phyloP scores from a whole-genome alignment of 2,113 vertebrate genomes.

The Sclerurus mexicanus region DNA sequence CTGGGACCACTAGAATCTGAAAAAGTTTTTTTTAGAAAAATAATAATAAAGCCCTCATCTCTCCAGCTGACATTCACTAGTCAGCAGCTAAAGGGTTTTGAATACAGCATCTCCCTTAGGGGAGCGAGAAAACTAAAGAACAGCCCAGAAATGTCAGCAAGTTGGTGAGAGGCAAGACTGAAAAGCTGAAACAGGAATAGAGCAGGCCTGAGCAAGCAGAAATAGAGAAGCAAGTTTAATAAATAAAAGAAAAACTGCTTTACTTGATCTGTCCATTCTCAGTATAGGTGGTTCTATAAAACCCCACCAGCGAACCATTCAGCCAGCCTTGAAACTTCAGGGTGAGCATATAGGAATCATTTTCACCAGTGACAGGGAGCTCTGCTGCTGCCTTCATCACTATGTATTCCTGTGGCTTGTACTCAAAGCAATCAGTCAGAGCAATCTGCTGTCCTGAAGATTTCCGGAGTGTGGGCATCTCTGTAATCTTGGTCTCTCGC shows the following conservation, averaged over 20 bases:
- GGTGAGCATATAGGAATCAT: conserved; percentile 76
- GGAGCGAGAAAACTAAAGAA: background rate
- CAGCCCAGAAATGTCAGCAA: conserved; percentile 22
- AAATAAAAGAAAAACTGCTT: conserved; percentile 37
- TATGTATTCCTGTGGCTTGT: conserved; percentile 82
- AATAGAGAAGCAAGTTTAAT: background rate
- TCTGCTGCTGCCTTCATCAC: conserved; percentile 79
- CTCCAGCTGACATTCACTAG: background rate
- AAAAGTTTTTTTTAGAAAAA: background rate
- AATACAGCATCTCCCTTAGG: background rate
- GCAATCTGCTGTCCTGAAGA: conserved; percentile 51
- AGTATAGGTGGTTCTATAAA: conserved; percentile 89
- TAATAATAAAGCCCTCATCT: background rate
- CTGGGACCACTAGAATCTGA: background rate
- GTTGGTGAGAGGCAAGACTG: background rate
- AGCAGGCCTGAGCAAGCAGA: background rate
- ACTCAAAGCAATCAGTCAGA: conserved; percentile 84
- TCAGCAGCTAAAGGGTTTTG: background rate
- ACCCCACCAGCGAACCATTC: conserved; percentile 91
- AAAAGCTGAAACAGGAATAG: background rate
- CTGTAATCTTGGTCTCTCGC: conserved; percentile 82
- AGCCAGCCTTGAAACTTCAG: conserved; percentile 90
- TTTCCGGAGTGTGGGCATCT: conserved; percentile 70
- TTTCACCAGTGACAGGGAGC: conserved; percentile 14
- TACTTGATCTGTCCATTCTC: conserved; percentile 83